phyloP scores from a whole-genome alignment of 2,113 vertebrate genomes.

The Tachuris rubrigastra region DNA sequence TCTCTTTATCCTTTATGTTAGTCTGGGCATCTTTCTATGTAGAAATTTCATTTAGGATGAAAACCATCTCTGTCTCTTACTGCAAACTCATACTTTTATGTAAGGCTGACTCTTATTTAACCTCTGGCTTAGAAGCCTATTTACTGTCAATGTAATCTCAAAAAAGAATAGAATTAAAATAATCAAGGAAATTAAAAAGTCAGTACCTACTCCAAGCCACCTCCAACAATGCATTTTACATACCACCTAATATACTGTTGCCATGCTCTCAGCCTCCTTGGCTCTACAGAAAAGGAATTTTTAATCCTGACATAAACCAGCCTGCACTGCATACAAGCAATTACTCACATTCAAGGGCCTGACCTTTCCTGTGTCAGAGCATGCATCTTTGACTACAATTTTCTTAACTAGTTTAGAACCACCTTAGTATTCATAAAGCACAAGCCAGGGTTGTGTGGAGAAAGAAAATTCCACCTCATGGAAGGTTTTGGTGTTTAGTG shows the following conservation, averaged over 20 bases:
- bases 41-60: background rate
- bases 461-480: background rate
- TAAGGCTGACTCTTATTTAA: background rate
- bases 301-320: background rate
- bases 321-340: background rate
- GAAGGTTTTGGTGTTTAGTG: background rate
- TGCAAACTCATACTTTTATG: background rate
- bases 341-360: background rate
- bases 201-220: background rate
- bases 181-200: background rate
- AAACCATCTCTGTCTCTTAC: background rate
- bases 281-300: background rate
- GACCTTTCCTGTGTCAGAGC: background rate
- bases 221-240: background rate
- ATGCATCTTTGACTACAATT: background rate
- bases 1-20: background rate
- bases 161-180: background rate
- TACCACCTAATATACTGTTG: rapidly evolving
- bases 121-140: background rate
- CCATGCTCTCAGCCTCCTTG: background rate
- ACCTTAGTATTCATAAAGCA: background rate
- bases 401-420: background rate
- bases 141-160: background rate
- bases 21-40: background rate
- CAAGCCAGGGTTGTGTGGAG: background rate